Base-by-base conservation (phyloP, 2,113 vertebrate genomes). In the Hassar affinis region DNA sequence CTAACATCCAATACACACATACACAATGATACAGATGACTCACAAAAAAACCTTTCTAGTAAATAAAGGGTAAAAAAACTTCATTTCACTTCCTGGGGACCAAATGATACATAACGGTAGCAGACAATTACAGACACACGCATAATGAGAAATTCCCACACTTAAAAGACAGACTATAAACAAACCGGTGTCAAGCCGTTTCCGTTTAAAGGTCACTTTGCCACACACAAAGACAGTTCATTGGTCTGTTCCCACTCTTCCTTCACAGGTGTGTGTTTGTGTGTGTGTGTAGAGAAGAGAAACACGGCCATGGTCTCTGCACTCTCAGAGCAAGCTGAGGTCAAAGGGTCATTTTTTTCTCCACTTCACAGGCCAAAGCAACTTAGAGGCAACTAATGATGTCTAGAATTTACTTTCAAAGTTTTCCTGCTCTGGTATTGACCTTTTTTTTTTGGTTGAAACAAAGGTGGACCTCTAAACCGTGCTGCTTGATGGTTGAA, bases 161-260 rank as follows among this genome's bases (percentile, higher is more conserved):
- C 61, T 71, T 47, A 45, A 51, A 78, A 76, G 69, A 71, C 54
- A 59, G 80, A 85, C 17, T 62, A 68, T 85, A 81, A 86, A 85
- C 79, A 85, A 82, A 83, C 78, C 33, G 47, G 54, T 66, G 80
- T 81, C 64, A 30, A 75, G 79, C 78, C 52, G 51, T 87, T 88
- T 75, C 78, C 33, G 51, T 87, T 82, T 61, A 71, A 72, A 72
- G 72, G 72, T 82, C 33, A 72, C 52, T 6, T 15, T 30, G 81
- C 49, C 71, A 51, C 78, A 87, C 64, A 75, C 66, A 83, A 62
- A 64, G 83, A 69, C 56, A 62, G 54, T 51, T 51, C 27, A 11
- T 20, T 75, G 11, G 72, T 75, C 27, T 75, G 72, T 61, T 78
- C 84, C 64, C 20, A 15, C 35, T 59, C 54, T 52, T 62, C 77